phyloP scores from a whole-genome alignment of 2,113 vertebrate species.

The Isurus oxyrinchus region DNA sequence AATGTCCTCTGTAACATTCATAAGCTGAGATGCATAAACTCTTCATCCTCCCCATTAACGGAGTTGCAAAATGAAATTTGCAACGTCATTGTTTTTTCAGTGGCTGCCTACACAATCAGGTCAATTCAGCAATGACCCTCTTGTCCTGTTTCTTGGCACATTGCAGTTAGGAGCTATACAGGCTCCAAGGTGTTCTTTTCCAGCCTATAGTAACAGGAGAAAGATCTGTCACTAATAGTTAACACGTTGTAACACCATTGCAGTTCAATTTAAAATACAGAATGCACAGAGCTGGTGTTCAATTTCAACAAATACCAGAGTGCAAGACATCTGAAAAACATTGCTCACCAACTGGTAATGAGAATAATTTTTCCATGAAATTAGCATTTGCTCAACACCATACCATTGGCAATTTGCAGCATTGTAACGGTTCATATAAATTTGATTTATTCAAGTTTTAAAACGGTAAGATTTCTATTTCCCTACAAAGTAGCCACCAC shows the following conservation, averaged over 20 bases:
- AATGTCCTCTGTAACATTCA: background rate
- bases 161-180: background rate
- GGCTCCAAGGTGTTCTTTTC: background rate
- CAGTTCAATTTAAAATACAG: background rate
- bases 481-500: background rate
- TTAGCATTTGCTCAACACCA: background rate
- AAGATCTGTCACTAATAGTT: background rate
- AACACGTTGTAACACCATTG: background rate
- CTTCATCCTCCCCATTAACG: background rate
- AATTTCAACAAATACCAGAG: background rate
- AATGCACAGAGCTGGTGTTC: background rate
- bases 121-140: background rate
- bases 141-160: background rate
- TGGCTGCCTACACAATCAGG: background rate
- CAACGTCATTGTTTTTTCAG: background rate
- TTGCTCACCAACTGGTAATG: background rate
- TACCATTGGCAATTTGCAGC: background rate
- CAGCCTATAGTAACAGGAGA: background rate
- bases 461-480: background rate
- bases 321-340: background rate
- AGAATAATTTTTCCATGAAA: background rate
- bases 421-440: background rate
- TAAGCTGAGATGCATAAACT: background rate
- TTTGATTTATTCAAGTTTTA: background rate
- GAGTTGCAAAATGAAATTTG: background rate